These are phyloP conservation scores for Dicycla oo DNA, from an alignment of 2,888 invertebrate species.

Conservation along the genomic window DNA sequence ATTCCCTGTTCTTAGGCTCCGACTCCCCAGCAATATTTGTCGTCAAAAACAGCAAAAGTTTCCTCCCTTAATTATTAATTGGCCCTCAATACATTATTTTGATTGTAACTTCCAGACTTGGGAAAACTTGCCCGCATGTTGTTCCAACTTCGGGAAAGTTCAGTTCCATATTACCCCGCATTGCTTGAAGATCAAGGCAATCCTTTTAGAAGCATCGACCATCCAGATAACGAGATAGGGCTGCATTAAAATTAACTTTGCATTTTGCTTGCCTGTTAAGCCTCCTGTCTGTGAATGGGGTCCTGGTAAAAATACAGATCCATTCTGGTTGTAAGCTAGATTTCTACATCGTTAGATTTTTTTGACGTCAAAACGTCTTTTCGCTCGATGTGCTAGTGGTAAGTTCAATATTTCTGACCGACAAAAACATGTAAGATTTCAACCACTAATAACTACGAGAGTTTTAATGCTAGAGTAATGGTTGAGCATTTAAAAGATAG, in stretches of 20 bases:
- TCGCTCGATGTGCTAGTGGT: no score
- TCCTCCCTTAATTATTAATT: slow-evolving; percentile 58
- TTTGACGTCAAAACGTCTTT: no score
- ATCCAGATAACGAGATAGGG: slow-evolving; percentile 76
- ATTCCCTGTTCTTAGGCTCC: slow-evolving; percentile 12
- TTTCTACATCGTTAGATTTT: slow-evolving; percentile 31
- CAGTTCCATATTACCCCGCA: slow-evolving; percentile 66
- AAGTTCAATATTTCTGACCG: no score
- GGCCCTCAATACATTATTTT: slow-evolving; percentile 61
- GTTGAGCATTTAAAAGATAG: no score
- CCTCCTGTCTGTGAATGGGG: slow-evolving; percentile 71
- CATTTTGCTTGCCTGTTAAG: slow-evolving; percentile 75
- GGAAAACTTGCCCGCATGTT: slow-evolving; percentile 54
- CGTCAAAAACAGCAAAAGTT: slow-evolving; percentile 56
- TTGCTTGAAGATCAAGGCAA: slow-evolving; percentile 65
- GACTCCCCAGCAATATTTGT: slow-evolving; percentile 55
- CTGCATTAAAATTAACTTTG: slow-evolving; percentile 81
- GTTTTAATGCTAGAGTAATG: no score
- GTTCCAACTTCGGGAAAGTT: slow-evolving; percentile 49
- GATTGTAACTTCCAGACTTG: slow-evolving; percentile 57
- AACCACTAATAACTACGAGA: no score
- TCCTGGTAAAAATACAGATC: slow-evolving; percentile 43
- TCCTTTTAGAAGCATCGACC: slow-evolving; percentile 72
- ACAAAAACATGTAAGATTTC: no score
- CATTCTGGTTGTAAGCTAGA: slow-evolving; percentile 37